Percentiles rank a stretch among this genome's conserved stretches.
These are phyloP conservation scores for Rambutsinella grinnellia DNA, from an alignment of 2,888 invertebrate species.

Conservation along the genomic window DNA sequence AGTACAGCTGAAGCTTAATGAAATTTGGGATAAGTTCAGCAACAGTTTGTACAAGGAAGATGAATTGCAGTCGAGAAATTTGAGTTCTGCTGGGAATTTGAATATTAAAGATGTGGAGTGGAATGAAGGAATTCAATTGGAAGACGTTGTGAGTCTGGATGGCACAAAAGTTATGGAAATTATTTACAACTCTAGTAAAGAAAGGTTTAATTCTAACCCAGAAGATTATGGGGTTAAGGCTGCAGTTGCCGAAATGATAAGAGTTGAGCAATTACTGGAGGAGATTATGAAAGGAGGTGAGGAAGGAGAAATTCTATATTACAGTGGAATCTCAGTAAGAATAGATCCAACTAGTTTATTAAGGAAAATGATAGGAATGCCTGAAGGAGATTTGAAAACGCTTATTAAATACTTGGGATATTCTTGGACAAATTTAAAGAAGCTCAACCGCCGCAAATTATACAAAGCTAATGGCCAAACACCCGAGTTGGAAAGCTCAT, in stretches of 20 bases:
- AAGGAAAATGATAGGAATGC: background rate
- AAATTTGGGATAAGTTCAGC: background rate
- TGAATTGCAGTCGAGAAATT: background rate
- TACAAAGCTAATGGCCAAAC: background rate
- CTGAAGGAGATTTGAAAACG: conserved; percentile 9
- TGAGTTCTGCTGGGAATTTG: background rate
- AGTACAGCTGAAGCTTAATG: too few species aligned
- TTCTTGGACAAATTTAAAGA: conserved; percentile 9
- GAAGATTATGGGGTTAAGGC: background rate
- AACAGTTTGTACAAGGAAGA: background rate
- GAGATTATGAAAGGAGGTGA: background rate
- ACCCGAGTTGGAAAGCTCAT: conserved; percentile 16
- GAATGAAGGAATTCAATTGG: background rate
- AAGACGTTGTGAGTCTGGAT: background rate
- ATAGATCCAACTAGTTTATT: background rate
- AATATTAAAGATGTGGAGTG: background rate
- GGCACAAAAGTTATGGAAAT: background rate
- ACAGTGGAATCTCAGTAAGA: background rate
- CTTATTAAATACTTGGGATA: background rate
- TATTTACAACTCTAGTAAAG: background rate
- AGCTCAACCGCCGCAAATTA: background rate
- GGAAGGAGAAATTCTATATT: background rate
- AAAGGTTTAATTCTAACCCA: background rate
- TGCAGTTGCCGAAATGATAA: background rate
- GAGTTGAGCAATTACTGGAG: background rate